phyloP scores from a whole-genome alignment of 2,113 vertebrate genomes.

The Stictonetta naevosa region DNA sequence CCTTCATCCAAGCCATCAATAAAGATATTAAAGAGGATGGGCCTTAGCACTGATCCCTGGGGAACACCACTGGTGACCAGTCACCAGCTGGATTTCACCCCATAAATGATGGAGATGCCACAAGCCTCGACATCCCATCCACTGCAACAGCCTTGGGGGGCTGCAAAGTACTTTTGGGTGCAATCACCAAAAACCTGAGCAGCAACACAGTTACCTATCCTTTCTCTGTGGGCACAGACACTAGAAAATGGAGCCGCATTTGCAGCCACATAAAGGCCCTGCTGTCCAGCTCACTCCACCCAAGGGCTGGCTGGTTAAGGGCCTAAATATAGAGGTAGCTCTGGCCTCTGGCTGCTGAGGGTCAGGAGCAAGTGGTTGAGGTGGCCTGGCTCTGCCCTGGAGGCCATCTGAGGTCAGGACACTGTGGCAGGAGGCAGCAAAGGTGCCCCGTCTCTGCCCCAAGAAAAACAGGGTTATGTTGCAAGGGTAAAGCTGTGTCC shows the following conservation, averaged over 20 bases:
- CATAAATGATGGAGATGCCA: neutral
- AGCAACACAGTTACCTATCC: neutral
- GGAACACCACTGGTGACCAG: too few species aligned
- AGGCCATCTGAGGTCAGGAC: neutral
- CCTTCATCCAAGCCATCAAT: too few species aligned
- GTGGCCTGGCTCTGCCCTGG: neutral
- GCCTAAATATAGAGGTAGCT: neutral
- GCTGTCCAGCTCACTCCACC: fast-evolving
- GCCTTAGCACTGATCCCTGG: too few species aligned
- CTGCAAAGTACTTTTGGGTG: neutral
- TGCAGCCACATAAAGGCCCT: neutral
- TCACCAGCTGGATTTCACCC: too few species aligned
- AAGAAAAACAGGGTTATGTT: neutral
- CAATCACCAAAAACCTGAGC: neutral
- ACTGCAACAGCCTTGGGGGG: neutral
- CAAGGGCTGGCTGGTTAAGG: neutral
- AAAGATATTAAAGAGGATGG: too few species aligned
- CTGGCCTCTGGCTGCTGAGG: neutral
- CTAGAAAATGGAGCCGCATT: neutral
- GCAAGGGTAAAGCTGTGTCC: neutral
- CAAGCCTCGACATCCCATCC: neutral
- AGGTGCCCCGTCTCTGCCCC: neutral
- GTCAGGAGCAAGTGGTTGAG: neutral
- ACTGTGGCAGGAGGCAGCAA: neutral
- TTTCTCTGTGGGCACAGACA: neutral